phyloP scores from a whole-genome alignment of 1,140 invertebrate genomes.

The Achroia grisella region DNA sequence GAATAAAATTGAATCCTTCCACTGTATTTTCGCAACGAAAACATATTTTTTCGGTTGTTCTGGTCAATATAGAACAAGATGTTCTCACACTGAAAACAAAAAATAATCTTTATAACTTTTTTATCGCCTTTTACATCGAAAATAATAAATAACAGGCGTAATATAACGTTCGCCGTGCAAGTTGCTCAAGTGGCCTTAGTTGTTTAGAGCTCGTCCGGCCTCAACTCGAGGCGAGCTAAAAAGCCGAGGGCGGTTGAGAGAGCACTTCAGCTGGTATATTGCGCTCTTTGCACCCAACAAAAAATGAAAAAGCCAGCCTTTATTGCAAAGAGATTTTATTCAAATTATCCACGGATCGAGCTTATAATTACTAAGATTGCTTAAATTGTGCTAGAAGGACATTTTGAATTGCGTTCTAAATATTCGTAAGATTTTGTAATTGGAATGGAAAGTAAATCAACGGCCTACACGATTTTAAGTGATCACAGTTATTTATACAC shows the following conservation, averaged over 20 bases:
- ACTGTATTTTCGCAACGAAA: no score
- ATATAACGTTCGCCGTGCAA: constrained; percentile 3
- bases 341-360: not conserved
- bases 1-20: no score
- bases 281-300: constrained; percentile 20
- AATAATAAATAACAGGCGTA: not conserved
- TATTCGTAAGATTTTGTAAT: no score
- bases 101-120: no score
- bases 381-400: no score
- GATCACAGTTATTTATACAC: no score
- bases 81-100: no score
- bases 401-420: no score
- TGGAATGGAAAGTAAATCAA: no score
- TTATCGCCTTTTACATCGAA: not conserved
- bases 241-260: constrained; percentile 15
- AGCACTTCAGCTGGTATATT: constrained; percentile 17
- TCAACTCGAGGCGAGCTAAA: constrained; percentile 12
- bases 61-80: no score
- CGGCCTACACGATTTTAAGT: no score
- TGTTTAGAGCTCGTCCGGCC: constrained; percentile 21
- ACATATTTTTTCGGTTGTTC: no score
- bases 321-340: constrained; percentile 3
- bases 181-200: constrained; percentile 24
- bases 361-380: not conserved
- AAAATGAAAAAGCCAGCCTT: constrained; percentile 15